Evolutionary conservation across 2,113 vertebrate genomes (phyloP), one percentile per base, ranked within the genome.

Genomic region (Silurus glanis): DNA sequence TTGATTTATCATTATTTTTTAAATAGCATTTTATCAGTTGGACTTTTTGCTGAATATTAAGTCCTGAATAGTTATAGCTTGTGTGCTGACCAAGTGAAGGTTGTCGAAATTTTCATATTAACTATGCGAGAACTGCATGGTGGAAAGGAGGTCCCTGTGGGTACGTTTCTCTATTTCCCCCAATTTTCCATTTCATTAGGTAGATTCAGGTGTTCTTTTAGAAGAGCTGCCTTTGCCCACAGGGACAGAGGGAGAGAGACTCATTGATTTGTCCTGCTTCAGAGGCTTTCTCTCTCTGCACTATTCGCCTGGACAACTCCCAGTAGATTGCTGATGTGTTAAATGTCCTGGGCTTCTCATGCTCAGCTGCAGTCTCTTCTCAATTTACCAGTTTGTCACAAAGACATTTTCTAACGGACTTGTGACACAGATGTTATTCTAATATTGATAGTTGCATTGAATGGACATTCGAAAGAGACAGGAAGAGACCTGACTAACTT

Each of bases 171-270:
- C 87, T 87, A 86, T 86, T 89, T 87, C 80, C 88, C 90, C 87
- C 86, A 89, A 92, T 92, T 91, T 92, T 92, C 91, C 88, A 88
- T 91, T 90, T 88, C 90, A 92, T 91, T 92, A 92, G 85, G 87
- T 90, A 89, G 88, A 91, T 91, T 91, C 90, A 89, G 87, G 90
- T 91, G 89, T 88, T 91, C 89, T 89, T 86, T 90, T 85, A 88
- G 79, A 83, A 84, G 78, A 84, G 79, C 85, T 67, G 87, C 85
- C 83, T 84, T 53, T 72, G 89, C 83, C 85, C 80, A 82, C 75
- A 76, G 80, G 82, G 78, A 66, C n/a, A 56, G 62, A 75, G 85
- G 23, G 61, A 66, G 82, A 80, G 53, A 82, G 85, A 86, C 85
- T 87, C 87, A 91, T 92, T 86, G 90, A 92, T 92, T 91, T 90